Percentiles rank a stretch among this genome's conserved stretches.
These are phyloP conservation scores for Ips nitidus DNA, from an alignment of 1,140 invertebrate genomes.

Conservation along the genomic window DNA sequence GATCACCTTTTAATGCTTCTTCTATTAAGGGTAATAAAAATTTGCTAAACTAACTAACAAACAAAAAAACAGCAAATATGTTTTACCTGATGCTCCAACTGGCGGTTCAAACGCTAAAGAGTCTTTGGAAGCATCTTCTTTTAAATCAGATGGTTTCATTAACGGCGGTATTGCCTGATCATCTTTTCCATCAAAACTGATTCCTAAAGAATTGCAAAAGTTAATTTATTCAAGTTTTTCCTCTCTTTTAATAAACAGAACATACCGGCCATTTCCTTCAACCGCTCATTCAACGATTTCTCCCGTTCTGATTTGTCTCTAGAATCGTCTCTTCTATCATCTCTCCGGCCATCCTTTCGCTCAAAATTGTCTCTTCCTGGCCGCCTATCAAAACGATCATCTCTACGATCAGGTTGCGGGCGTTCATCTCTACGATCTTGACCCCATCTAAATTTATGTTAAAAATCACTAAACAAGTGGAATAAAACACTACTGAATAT, in stretches of 20 bases:
- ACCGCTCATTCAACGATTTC: slow-evolving; percentile 47
- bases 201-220: background rate
- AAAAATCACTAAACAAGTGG: background rate
- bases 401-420: slow-evolving; percentile 35
- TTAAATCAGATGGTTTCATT: background rate
- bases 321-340: slow-evolving; percentile 27
- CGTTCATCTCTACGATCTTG: slow-evolving; percentile 28
- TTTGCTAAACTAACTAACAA: no score
- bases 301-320: slow-evolving; percentile 42
- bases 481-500: background rate
- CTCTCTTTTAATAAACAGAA: background rate
- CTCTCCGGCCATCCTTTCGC: background rate
- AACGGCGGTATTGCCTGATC: background rate
- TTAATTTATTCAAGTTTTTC: background rate
- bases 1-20: no score
- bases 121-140: slow-evolving; percentile 6
- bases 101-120: slow-evolving; percentile 5
- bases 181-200: slow-evolving; percentile 17
- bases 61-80: no score
- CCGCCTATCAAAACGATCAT: slow-evolving; percentile 42
- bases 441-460: background rate
- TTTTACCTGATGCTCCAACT: background rate
- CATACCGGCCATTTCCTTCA: slow-evolving; percentile 48
- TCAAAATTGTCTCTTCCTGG: slow-evolving; percentile 17
- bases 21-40: no score